Conservation (phyloP, 2,888 invertebrate genomes). For the Tetropium fuscum region DNA sequence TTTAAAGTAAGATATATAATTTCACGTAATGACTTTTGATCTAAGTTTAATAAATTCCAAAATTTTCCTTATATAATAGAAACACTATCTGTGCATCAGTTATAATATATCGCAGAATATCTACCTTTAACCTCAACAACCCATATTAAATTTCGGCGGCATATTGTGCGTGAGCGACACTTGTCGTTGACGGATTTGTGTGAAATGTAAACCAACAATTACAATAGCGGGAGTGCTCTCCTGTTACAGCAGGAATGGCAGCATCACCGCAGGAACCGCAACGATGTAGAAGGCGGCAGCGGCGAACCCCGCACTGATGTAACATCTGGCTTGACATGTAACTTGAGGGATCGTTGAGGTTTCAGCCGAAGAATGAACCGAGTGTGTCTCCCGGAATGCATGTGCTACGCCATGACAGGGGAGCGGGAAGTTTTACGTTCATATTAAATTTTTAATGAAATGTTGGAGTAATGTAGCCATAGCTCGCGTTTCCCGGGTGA, state of each 20-base stretch:
- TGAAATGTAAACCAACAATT: constrained; percentile 43
- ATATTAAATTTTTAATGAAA: constrained; percentile 50
- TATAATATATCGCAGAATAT: too few relatives aligned
- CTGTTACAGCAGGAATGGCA: constrained; percentile 22
- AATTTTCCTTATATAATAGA: too few relatives aligned
- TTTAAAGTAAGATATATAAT: too few relatives aligned
- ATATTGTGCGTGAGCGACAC: constrained; percentile 44
- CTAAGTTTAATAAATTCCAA: too few relatives aligned
- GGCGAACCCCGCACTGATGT: constrained; percentile 44
- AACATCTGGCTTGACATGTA: constrained; percentile 55
- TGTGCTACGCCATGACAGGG: constrained; percentile 25
- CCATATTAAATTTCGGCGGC: constrained; percentile 24
- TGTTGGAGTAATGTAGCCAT: constrained; percentile 40
- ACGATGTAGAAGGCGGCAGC: constrained; percentile 31
- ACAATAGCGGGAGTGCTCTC: constrained; percentile 34
- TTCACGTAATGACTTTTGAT: too few relatives aligned
- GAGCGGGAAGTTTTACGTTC: constrained; percentile 25
- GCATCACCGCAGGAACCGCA: constrained; percentile 37
- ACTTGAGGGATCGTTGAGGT: constrained; percentile 52
- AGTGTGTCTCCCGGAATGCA: constrained; percentile 35
- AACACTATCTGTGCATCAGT: too few relatives aligned
- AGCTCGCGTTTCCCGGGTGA: too few relatives aligned
- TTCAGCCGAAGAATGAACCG: constrained; percentile 34
- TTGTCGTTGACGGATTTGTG: constrained; percentile 48
- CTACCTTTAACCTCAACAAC: constrained; percentile 11